Base-by-base conservation (phyloP, 2,888 invertebrate genomes). In the Phyto melanocephala region DNA sequence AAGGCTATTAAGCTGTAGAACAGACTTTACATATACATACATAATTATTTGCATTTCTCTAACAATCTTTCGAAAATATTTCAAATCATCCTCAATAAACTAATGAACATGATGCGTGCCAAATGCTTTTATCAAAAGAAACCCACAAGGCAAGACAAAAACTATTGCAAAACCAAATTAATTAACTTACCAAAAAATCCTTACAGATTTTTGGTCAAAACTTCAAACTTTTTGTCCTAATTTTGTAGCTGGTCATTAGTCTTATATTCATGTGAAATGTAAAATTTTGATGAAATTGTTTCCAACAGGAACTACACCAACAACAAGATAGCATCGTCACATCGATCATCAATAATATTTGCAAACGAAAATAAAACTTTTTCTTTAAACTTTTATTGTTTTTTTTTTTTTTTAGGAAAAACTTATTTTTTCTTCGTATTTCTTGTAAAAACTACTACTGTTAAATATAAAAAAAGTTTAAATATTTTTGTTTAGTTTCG, bases 401-500 rank as follows among this genome's bases (percentile, higher is more conserved):
- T 11, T 2, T 35, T 17, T 56, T 7, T 24, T 8, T 28, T 28
- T 8, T 24, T 5, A 45, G 5, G 35, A 33, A 47, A 50, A 42
- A 45, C 33, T 35, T 33, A 35, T 47, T 20, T 11, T 68, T 24
- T 40, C 40, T 54, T 24, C 15, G 7, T 28, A 1, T 33, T 24
- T 50, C 17, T 11, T 37, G 13, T n/a, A n/a, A 58, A 35, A 56
- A 56, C 17, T 45, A 56, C 6, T 35, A n/a, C 28, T 28, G 6
- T 28, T 28, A 28, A 28, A 28, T 6, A 65, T 65, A 65, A 45
- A 5, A 15, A 45, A 67, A 65, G 47, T 76, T 76, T 76, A 24
- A 67, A 50, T 1, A 52, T 68, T 76, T 50, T 68, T 68, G 22
- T 76, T 76, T 58, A 67, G 47, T 67, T 75, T 75, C 33, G 20